Evolutionary conservation across 2,797 vertebrate species (phyloP), one percentile per base, ranked within the genome.

Genomic region (Micrastur ruficollis): DNA sequence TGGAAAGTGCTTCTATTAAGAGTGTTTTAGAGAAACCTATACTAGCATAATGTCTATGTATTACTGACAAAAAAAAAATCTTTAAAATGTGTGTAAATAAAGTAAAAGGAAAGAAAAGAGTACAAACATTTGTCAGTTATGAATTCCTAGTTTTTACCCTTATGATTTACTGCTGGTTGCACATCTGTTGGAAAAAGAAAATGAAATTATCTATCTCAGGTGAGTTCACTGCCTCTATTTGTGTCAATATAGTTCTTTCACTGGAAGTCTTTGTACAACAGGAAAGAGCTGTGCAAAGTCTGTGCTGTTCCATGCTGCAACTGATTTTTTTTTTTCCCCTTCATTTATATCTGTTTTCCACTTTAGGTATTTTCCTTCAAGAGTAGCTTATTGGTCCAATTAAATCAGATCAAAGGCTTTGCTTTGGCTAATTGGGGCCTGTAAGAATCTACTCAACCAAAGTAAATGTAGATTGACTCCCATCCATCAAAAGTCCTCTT

Each of bases 371-470:
- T 88, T 93, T 89, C 47, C 40, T 83, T 93, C 50, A 73, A 53
- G 89, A 90, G 62, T 70, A 90, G 76, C 52, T 95, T 96, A 89
- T 50, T 55, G 25, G 14, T 91, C 65, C 89, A 65, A 76, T 92
- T 91, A 93, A 86, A 70, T 79, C 32, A 90, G 65, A 90, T 85
- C 58, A 59, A 84, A 88, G 82, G 19, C 65, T 95, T 87, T 91
- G 8, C 79, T 86, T 82, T 95, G 72, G 31, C 36, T 96, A 80
- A 75, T 73, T 90, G 67, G 83, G 47, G 25, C 27, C 78, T 79
- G 2, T 75, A 82, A 85, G 62, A 76, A 81, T 53, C 90, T 62
- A 12, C 46, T 91, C 62, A 92, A 59, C 12, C 56, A 29, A 63
- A 87, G 53, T 87, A 85, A 83, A 90, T 92, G 66, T 44, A 52